Conservation (phyloP, 2,797 vertebrate genomes). For the Lophotriccus pileatus region DNA sequence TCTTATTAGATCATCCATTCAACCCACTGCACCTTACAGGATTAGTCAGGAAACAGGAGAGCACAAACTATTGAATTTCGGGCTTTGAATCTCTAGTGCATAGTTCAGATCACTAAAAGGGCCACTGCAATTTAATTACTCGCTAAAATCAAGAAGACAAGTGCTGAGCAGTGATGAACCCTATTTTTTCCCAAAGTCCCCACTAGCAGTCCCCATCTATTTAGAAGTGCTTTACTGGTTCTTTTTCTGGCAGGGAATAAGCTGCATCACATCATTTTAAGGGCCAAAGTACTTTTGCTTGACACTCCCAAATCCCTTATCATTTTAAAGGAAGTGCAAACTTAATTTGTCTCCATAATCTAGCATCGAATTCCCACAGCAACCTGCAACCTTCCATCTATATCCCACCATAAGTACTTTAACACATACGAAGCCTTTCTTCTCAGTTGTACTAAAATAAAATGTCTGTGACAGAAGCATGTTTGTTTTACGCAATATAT, state of each 20-base stretch:
- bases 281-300: background rate
- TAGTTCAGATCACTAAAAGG: conserved; percentile 6
- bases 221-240: background rate
- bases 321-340: background rate
- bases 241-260: conserved; percentile 2
- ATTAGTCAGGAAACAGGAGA: conserved; percentile 15
- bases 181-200: background rate
- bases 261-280: background rate
- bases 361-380: background rate
- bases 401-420: background rate
- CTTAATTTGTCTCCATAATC: background rate
- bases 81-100: background rate
- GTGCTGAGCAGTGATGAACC: background rate
- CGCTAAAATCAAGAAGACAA: conserved; percentile 1
- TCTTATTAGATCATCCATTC: conserved; percentile 36
- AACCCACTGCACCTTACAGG: background rate
- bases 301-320: background rate
- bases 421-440: background rate
- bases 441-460: background rate
- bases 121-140: conserved; percentile 2
- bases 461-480: background rate
- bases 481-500: background rate
- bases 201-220: background rate
- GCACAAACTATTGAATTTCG: background rate
- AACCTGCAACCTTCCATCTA: background rate